phyloP scores from a whole-genome alignment of 2,888 invertebrate species.

The Neoscelio sp. region DNA sequence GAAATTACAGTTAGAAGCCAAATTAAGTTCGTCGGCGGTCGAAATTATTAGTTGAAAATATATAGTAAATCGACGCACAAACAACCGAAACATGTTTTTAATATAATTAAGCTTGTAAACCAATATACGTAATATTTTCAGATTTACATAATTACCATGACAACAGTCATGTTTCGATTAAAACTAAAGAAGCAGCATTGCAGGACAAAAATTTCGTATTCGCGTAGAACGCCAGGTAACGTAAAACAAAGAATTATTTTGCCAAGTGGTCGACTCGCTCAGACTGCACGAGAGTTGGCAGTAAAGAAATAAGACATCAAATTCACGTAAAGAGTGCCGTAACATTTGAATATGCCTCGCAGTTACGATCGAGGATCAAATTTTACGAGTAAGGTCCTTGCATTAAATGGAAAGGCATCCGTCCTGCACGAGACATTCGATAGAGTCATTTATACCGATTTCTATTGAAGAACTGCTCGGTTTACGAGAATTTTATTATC shows the following conservation, averaged over 20 bases:
- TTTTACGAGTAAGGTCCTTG: slow-evolving; percentile 49
- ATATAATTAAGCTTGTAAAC: no score
- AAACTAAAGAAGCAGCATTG: no score
- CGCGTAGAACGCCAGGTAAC: background rate
- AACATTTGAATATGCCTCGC: slow-evolving; percentile 59
- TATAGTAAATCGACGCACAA: background rate
- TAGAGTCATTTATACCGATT: slow-evolving; percentile 56
- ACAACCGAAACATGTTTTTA: background rate
- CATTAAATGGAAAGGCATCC: slow-evolving; percentile 46
- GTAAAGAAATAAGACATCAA: slow-evolving; percentile 51
- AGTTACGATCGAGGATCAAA: slow-evolving; percentile 56
- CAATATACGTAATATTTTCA: no score
- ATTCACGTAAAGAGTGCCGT: slow-evolving; percentile 51
- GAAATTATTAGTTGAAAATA: slow-evolving; percentile 22
- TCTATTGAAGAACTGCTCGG: slow-evolving; percentile 26
- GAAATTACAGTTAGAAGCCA: slow-evolving; percentile 34
- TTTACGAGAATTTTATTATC: slow-evolving; percentile 58
- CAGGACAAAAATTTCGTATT: background rate
- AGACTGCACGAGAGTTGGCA: slow-evolving; percentile 35
- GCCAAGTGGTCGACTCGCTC: slow-evolving; percentile 33
- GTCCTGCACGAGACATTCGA: slow-evolving; percentile 53
- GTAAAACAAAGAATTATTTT: slow-evolving; percentile 35
- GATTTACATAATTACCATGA: no score
- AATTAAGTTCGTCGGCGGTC: slow-evolving; percentile 36
- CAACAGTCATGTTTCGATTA: no score